These are phyloP conservation scores for Leptarthrus brevirostris DNA, from an alignment of 2,888 invertebrate species.

Conservation along the genomic window DNA sequence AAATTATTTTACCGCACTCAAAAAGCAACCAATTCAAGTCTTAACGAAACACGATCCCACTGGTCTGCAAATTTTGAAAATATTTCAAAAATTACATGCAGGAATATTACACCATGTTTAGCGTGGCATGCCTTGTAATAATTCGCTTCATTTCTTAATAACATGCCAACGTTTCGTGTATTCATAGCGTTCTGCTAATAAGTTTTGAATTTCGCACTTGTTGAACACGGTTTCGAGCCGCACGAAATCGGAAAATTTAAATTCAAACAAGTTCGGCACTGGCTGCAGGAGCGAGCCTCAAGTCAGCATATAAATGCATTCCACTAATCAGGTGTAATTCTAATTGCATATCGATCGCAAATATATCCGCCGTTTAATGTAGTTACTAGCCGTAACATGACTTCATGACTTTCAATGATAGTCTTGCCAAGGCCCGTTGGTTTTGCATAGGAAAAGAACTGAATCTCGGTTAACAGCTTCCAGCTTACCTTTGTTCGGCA, in stretches of 20 bases:
- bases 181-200: background rate
- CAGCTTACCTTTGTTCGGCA: background rate
- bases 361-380: slow-evolving; percentile 3
- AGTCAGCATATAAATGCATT: background rate
- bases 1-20: too few species aligned
- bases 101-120: background rate
- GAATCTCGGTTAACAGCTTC: background rate
- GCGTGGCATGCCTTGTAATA: slow-evolving; percentile 6
- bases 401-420: background rate
- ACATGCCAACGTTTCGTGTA: background rate
- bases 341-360: slow-evolving; percentile 37
- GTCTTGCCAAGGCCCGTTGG: slow-evolving; percentile 1
- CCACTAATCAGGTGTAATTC: slow-evolving; percentile 45
- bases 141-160: background rate
- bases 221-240: background rate
- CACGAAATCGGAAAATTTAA: background rate
- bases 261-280: background rate
- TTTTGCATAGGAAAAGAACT: background rate
- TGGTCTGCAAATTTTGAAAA: background rate
- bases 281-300: background rate
- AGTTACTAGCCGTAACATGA: slow-evolving; percentile 15
- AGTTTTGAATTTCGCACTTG: slow-evolving; percentile 29
- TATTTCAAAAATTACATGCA: background rate
- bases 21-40: too few species aligned
- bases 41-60: too few species aligned